Conservation (phyloP, 1,140 invertebrate genomes). For the Dreissena rostriformis region DNA sequence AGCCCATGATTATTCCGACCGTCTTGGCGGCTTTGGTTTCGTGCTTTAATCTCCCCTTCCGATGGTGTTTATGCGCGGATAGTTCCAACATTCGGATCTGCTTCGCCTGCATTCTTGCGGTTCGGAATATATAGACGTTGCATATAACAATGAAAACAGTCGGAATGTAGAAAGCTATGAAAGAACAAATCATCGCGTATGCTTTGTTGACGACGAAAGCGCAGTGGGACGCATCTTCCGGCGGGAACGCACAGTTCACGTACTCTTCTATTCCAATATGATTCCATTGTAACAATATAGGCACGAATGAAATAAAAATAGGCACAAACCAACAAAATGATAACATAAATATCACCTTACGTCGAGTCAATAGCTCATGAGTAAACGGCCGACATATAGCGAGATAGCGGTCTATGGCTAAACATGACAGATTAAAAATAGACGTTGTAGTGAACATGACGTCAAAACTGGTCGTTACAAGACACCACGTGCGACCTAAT, state of each 20-base stretch:
- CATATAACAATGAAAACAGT: constrained; percentile 97
- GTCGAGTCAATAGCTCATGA: constrained; percentile 96
- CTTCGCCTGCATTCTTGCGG: constrained; percentile 70
- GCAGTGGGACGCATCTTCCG: constrained; percentile 59
- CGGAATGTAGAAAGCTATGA: constrained; percentile 97
- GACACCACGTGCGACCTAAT: constrained; percentile 97
- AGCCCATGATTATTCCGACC: constrained; percentile 79
- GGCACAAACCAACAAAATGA: constrained; percentile 96
- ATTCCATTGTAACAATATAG: constrained; percentile 96
- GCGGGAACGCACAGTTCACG: constrained; percentile 63
- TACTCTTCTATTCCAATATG: constrained; percentile 75
- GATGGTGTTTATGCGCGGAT: constrained; percentile 69
- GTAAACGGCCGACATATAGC: constrained; percentile 99
- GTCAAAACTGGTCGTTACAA: constrained; percentile 98
- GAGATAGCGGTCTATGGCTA: constrained; percentile 98
- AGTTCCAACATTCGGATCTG: constrained; percentile 76
- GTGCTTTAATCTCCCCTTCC: constrained; percentile 72
- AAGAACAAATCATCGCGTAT: constrained; percentile 89
- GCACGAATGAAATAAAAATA: constrained; percentile 97
- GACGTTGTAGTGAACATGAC: constrained; percentile 99
- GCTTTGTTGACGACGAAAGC: constrained; percentile 74
- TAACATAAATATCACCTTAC: constrained; percentile 92
- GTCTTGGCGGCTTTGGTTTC: constrained; percentile 85
- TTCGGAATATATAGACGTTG: constrained; percentile 91
- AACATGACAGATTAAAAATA: constrained; percentile 98